phyloP scores from a whole-genome alignment of 2,113 vertebrate species.

The Marmota monax region DNA sequence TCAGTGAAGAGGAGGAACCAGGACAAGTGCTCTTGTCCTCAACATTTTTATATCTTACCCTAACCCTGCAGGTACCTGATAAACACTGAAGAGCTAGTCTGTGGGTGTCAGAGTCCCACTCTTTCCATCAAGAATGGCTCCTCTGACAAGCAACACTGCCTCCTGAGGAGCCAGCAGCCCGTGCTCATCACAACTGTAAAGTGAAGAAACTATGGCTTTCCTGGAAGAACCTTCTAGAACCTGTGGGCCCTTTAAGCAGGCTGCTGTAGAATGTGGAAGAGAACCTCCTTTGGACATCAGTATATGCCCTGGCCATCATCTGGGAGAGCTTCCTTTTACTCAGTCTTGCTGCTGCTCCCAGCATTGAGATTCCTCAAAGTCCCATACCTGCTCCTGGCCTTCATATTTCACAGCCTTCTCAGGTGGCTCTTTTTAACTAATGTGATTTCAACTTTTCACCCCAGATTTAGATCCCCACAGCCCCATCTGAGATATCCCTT shows the following conservation, averaged over 20 bases:
- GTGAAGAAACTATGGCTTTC: not conserved
- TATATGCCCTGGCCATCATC: not conserved
- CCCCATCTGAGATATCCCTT: not conserved
- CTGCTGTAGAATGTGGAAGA: not conserved
- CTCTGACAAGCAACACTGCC: not conserved
- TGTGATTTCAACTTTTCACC: not conserved
- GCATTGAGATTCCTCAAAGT: not conserved
- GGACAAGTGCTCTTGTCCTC: not conserved
- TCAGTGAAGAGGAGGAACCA: not conserved
- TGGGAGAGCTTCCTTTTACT: not conserved
- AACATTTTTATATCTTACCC: not conserved
- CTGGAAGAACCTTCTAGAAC: conserved; percentile 14
- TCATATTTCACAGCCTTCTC: not conserved
- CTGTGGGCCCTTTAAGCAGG: not conserved
- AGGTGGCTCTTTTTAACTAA: not conserved
- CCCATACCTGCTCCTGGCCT: not conserved
- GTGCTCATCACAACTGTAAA: not conserved
- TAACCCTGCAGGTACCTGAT: not conserved
- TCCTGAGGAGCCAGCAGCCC: not conserved
- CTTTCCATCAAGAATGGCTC: not conserved
- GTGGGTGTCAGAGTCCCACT: not conserved
- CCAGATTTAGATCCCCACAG: not conserved
- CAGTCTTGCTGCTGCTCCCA: not conserved
- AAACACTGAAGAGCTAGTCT: not conserved
- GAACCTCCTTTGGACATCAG: not conserved